Percentiles rank a stretch among this genome's conserved stretches.
Evolutionary conservation across 2,113 vertebrate genomes (phyloP).

Genomic region (Cacatua alba): DNA sequence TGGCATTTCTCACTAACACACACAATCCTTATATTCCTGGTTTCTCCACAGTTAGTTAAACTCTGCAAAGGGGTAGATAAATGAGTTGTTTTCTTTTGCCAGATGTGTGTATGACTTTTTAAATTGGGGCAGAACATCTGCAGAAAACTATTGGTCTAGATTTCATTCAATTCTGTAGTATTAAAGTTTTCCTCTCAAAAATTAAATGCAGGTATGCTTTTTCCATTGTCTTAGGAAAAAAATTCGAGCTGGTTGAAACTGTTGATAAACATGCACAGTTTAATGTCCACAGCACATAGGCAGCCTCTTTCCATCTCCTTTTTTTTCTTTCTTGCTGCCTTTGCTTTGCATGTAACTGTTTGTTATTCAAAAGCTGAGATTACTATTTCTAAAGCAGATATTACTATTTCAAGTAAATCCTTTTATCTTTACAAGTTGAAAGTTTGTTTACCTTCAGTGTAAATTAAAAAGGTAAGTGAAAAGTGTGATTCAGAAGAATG

Average conservation of each 20-base stretch:
- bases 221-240: not conserved
- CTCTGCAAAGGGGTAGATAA: not conserved
- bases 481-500: not conserved
- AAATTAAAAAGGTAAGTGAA: not conserved
- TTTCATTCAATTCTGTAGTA: not conserved
- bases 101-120: not conserved
- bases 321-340: not conserved
- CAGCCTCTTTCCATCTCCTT: not conserved
- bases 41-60: not conserved
- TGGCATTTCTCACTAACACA: slow-evolving; percentile 61
- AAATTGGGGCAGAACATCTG: not conserved
- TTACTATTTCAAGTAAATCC: not conserved
- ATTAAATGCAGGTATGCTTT: not conserved
- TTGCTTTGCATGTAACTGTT: slow-evolving; percentile 48
- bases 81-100: not conserved
- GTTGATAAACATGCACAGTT: not conserved
- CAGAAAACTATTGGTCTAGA: not conserved
- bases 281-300: not conserved
- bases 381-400: not conserved
- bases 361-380: not conserved
- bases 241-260: not conserved
- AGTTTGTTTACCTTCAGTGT: not conserved
- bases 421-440: not conserved
- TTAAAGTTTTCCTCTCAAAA: not conserved
- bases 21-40: not conserved